Conservation (phyloP, 2,888 invertebrate genomes). For the Lithosia quadra region DNA sequence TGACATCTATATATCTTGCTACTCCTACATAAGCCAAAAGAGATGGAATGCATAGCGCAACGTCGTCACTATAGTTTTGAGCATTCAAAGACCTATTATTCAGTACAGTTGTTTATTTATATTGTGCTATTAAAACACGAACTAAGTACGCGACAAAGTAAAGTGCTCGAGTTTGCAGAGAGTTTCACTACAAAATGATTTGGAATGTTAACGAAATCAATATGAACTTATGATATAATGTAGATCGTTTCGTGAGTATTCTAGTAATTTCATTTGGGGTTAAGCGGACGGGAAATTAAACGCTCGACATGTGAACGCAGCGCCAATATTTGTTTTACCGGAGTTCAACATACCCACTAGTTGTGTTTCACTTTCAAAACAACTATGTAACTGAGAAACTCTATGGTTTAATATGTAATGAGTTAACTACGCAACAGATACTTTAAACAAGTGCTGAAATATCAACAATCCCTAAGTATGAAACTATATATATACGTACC, state of each 20-base stretch:
- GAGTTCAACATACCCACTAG: conserved; percentile 23
- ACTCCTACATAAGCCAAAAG: too few relatives aligned
- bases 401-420: neutral
- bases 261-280: neutral
- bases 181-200: neutral
- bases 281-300: conserved; percentile 39
- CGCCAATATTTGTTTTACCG: conserved; percentile 33
- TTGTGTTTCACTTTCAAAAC: conserved; percentile 25
- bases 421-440: neutral
- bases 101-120: neutral
- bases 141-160: conserved; percentile 1
- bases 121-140: neutral
- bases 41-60: too few relatives aligned
- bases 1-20: neutral
- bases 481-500: too few relatives aligned
- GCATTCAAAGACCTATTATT: too few relatives aligned
- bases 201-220: neutral
- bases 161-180: neutral
- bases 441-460: neutral
- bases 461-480: conserved; percentile 3
- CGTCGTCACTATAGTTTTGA: too few relatives aligned
- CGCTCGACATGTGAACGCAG: conserved; percentile 29
- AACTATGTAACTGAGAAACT: neutral
- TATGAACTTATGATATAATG: neutral
- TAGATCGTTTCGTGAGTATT: neutral